phyloP scores from a whole-genome alignment of 2,113 vertebrate species.

The Plecturocebus donacophilus region DNA sequence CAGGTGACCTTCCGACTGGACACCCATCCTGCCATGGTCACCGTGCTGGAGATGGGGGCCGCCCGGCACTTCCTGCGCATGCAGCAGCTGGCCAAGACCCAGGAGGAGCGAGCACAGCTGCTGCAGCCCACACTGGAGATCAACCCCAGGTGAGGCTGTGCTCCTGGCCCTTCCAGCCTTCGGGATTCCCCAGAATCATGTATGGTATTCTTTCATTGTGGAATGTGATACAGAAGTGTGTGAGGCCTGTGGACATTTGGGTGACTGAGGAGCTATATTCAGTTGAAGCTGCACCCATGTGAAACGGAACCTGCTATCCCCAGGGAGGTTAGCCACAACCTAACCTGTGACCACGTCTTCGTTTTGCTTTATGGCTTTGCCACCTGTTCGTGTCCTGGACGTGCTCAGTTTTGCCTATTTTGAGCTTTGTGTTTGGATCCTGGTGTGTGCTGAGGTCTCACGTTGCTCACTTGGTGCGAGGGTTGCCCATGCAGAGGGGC shows the following conservation, averaged over 20 bases:
- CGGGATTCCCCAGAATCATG: too few relatives aligned
- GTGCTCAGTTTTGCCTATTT: too few relatives aligned
- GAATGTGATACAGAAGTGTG: rapidly evolving
- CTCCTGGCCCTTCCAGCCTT: too few relatives aligned
- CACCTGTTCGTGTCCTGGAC: not conserved
- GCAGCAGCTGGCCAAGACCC: conserved; percentile 94
- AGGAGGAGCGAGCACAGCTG: conserved; percentile 95
- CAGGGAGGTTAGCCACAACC: not conserved
- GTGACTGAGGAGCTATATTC: not conserved
- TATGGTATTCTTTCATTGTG: not conserved
- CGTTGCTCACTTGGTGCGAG: not conserved
- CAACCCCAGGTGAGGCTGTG: conserved; percentile 90
- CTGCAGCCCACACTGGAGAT: conserved; percentile 98
- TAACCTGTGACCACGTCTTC: not conserved
- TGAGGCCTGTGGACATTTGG: not conserved
- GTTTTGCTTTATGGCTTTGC: not conserved
- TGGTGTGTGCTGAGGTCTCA: not conserved
- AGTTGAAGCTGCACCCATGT: not conserved
- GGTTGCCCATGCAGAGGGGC: not conserved
- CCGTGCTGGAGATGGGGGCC: conserved; percentile 98
- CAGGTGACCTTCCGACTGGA: conserved; percentile 95
- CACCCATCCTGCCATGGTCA: conserved; percentile 98
- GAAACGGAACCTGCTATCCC: not conserved
- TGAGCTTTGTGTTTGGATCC: not conserved
- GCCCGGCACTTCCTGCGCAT: conserved; percentile 97